Percentiles rank a stretch among this genome's conserved stretches.
phyloP scores from a whole-genome alignment of 2,113 vertebrate genomes.

The Corythoichthys haematopterus region DNA sequence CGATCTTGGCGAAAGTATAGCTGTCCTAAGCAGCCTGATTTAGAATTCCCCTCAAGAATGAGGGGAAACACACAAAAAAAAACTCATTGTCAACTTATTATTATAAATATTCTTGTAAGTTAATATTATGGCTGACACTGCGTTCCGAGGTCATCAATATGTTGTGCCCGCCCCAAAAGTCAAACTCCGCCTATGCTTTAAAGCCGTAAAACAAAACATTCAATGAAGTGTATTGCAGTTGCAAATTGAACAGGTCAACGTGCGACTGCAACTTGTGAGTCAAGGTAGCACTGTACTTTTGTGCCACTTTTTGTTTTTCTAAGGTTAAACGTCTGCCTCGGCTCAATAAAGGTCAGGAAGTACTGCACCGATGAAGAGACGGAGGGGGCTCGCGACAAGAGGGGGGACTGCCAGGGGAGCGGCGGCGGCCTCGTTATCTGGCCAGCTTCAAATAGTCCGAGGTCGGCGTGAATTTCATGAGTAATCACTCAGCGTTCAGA shows the following conservation, averaged over 20 bases:
- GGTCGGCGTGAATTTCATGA: constrained; percentile 68
- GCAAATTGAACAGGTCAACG: not conserved
- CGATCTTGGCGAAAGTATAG: no score
- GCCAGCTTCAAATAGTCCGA: constrained; percentile 58
- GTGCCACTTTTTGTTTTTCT: not conserved
- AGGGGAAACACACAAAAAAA: no score
- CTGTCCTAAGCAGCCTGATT: no score
- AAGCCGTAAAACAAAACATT: no score
- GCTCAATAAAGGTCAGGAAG: not conserved
- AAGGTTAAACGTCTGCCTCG: not conserved
- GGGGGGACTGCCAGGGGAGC: constrained; percentile 13
- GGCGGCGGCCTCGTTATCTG: constrained; percentile 59
- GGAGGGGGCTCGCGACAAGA: not conserved
- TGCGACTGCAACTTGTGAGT: not conserved
- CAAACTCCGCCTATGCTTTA: no score
- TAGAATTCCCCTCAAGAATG: no score
- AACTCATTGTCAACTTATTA: no score
- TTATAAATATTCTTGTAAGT: no score
- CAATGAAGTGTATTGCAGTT: no score
- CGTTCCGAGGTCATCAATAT: no score
- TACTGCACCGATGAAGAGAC: not conserved
- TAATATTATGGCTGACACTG: no score
- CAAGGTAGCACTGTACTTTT: not conserved
- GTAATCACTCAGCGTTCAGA: constrained; percentile 67
- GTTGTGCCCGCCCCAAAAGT: no score